These are phyloP conservation scores for Lordiphosa stackelbergi DNA, from an alignment of 1,140 invertebrate genomes.

Conservation along the genomic window DNA sequence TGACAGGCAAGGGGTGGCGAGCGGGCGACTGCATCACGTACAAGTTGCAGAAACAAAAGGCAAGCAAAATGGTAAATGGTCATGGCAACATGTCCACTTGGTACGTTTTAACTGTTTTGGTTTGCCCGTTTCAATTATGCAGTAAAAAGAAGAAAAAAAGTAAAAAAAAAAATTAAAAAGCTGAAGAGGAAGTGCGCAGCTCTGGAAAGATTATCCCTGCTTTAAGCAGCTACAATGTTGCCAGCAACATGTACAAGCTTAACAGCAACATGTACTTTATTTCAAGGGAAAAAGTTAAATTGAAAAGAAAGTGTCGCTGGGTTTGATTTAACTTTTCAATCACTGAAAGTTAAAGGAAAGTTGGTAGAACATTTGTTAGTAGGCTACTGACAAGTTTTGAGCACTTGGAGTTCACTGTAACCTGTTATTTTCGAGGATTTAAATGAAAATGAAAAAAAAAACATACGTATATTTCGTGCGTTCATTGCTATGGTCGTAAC, in stretches of 20 bases:
- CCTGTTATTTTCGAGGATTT: no score
- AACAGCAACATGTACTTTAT: slow-evolving; percentile 4
- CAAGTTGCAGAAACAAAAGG: slow-evolving; percentile 31
- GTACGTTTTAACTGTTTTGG: slow-evolving; percentile 17
- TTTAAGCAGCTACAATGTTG: slow-evolving; percentile 12
- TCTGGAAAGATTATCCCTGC: no score
- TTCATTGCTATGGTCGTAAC: no score
- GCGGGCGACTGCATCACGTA: slow-evolving; percentile 11
- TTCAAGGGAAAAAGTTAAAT: neutral
- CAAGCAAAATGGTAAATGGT: slow-evolving; percentile 23
- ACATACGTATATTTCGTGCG: no score
- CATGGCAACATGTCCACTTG: slow-evolving; percentile 33
- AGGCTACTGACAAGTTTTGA: no score
- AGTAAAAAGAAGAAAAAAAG: slow-evolving; percentile 2
- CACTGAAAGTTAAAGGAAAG: no score
- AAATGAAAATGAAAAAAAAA: no score
- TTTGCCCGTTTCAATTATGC: slow-evolving; percentile 22
- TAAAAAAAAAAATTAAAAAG: no score
- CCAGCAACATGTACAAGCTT: slow-evolving; percentile 17
- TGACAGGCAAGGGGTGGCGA: slow-evolving; percentile 21
- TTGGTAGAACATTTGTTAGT: no score
- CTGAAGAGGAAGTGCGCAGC: neutral
- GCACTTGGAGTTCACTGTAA: no score
- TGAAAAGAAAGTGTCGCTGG: neutral
- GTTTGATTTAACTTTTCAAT: neutral